phyloP scores from a whole-genome alignment of 2,113 vertebrate genomes.

The Trichechus manatus region DNA sequence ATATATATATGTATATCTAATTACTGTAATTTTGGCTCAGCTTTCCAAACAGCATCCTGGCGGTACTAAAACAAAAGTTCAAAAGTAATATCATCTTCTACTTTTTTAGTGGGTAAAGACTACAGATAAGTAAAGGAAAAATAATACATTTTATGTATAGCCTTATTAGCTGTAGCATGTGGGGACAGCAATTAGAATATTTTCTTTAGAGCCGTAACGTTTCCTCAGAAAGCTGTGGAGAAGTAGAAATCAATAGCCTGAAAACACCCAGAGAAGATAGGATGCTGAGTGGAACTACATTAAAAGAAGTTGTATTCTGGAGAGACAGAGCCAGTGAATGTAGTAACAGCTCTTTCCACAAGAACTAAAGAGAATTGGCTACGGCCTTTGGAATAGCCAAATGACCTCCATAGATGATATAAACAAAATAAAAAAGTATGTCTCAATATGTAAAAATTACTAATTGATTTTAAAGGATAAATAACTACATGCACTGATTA shows the following conservation, averaged over 20 bases:
- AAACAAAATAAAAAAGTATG: background rate
- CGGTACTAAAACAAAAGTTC: background rate
- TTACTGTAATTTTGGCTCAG: background rate
- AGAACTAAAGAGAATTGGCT: background rate
- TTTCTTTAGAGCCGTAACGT: background rate
- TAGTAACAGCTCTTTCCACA: background rate
- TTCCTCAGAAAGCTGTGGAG: background rate
- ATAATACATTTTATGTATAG: background rate
- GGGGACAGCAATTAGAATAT: background rate
- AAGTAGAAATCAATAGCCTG: slow-evolving; percentile 27
- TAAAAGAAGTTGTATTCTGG: background rate
- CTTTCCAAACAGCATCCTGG: background rate
- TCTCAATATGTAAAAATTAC: too few relatives aligned
- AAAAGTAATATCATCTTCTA: background rate
- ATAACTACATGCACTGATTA: background rate
- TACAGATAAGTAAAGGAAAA: background rate
- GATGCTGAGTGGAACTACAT: background rate
- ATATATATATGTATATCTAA: background rate
- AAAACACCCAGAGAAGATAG: background rate
- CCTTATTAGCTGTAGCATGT: background rate
- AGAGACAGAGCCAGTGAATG: background rate
- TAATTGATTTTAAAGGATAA: background rate
- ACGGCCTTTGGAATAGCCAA: background rate
- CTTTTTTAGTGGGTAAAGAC: background rate
- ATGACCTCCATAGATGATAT: background rate